These are phyloP conservation scores for Pimephales promelas DNA, from an alignment of 2,113 vertebrate species.

Conservation along the genomic window DNA sequence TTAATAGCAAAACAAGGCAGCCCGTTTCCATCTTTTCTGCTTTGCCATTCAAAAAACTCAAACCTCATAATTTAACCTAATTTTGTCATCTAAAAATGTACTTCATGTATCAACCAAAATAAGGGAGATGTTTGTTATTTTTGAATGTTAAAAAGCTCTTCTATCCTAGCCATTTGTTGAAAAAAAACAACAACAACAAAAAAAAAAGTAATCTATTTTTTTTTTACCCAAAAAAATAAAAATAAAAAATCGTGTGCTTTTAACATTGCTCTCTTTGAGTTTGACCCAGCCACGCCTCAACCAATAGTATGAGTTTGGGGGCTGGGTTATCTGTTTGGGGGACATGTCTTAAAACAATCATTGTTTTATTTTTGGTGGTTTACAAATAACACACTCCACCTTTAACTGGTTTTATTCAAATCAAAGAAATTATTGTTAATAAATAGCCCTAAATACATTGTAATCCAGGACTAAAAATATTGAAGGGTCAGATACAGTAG, in stretches of 20 bases:
- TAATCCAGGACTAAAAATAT: neutral
- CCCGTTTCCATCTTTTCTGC: neutral
- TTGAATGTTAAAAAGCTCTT: neutral
- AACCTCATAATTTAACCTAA: neutral
- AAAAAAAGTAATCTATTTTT: no score
- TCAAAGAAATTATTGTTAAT: neutral
- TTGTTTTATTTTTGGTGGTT: neutral
- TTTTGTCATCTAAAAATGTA: neutral
- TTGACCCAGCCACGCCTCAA: neutral
- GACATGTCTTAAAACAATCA: neutral
- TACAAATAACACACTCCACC: neutral
- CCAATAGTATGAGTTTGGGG: neutral
- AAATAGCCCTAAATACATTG: neutral
- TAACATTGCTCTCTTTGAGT: neutral
- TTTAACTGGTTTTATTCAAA: neutral
- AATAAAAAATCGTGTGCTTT: neutral
- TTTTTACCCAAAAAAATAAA: no score
- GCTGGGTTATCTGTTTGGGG: neutral
- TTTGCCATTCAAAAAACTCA: neutral
- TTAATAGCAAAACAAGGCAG: slow-evolving; percentile 32
- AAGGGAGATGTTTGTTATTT: neutral
- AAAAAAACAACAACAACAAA: neutral
- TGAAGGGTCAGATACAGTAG: no score
- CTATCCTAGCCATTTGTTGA: neutral
- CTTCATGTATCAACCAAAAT: neutral